These are phyloP conservation scores for Boloria selene DNA, from an alignment of 2,888 invertebrate species.

Conservation along the genomic window DNA sequence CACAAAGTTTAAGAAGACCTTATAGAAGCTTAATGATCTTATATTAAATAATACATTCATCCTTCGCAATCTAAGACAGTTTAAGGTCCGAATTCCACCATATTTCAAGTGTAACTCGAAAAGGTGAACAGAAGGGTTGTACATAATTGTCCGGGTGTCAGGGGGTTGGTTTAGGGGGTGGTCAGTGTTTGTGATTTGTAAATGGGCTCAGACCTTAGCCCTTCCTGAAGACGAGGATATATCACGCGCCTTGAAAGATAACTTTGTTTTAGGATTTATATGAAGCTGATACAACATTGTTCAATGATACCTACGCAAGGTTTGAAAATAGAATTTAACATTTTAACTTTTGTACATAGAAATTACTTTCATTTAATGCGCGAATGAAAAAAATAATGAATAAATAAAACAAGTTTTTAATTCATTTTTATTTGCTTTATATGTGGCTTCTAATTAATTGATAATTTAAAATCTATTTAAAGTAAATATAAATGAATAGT, in stretches of 20 bases:
- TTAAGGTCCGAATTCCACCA: slow-evolving; percentile 66
- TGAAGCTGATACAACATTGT: slow-evolving; percentile 52
- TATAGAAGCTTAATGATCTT: slow-evolving; percentile 15
- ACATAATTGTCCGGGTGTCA: slow-evolving; percentile 61
- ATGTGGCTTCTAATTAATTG: too few species aligned
- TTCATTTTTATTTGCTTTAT: too few species aligned
- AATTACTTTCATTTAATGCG: too few species aligned
- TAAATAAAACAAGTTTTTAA: too few species aligned
- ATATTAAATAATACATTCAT: slow-evolving; percentile 32
- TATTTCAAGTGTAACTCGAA: slow-evolving; percentile 74
- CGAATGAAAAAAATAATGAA: too few species aligned
- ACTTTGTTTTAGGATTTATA: slow-evolving; percentile 65
- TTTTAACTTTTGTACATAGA: too few species aligned
- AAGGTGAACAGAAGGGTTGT: slow-evolving; percentile 62
- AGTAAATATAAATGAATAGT: neutral
- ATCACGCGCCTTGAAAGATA: slow-evolving; percentile 78
- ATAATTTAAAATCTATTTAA: too few species aligned
- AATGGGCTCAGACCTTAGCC: slow-evolving; percentile 81
- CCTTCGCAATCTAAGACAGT: slow-evolving; percentile 48
- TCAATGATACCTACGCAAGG: neutral
- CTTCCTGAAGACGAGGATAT: slow-evolving; percentile 80
- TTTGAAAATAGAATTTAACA: neutral
- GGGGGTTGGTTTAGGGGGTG: slow-evolving; percentile 54
- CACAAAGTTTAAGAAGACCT: neutral
- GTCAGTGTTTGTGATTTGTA: slow-evolving; percentile 83